phyloP scores from a whole-genome alignment of 2,888 invertebrate genomes.

The Caenorhabditis virilis region DNA sequence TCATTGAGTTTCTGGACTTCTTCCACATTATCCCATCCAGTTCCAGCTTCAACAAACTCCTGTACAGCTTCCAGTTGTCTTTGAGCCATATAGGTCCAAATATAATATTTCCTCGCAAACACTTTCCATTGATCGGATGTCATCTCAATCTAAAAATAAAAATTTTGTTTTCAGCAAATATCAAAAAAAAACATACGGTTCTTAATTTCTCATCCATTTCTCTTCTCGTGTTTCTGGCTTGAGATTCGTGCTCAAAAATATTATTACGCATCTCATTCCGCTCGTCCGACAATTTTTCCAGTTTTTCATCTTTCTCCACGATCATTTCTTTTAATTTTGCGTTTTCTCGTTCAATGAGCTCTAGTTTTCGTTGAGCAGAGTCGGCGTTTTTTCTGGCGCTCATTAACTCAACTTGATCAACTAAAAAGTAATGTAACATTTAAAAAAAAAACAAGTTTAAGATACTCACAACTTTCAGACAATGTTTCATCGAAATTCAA shows the following conservation, averaged over 20 bases:
- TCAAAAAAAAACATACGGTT: neutral
- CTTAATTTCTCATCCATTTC: neutral
- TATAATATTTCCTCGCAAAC: conserved; percentile 33
- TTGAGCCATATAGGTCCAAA: conserved; percentile 32
- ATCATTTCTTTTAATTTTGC: neutral
- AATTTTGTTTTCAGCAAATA: neutral
- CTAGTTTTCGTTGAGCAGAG: conserved; percentile 1
- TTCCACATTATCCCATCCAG: conserved; percentile 16
- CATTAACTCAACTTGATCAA: conserved; percentile 6
- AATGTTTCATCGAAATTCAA: conserved; percentile 32
- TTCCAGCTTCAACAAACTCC: conserved; percentile 6
- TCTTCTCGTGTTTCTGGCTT: neutral
- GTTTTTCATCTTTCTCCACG: neutral
- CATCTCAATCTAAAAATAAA: neutral
- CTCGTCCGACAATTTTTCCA: neutral
- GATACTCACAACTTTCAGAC: conserved; percentile 14
- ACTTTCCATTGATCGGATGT: conserved; percentile 14
- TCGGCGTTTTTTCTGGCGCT: conserved; percentile 6
- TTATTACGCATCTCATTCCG: neutral
- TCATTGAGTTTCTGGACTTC: neutral
- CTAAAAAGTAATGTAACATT: neutral
- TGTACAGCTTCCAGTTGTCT: conserved; percentile 24
- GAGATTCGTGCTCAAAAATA: neutral
- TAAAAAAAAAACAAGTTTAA: neutral
- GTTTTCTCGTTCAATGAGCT: conserved; percentile 5